Percentiles rank a stretch among this genome's conserved stretches.
Evolutionary conservation across 2,797 vertebrate species (phyloP).

Genomic region (Rhinichthys osculus): DNA sequence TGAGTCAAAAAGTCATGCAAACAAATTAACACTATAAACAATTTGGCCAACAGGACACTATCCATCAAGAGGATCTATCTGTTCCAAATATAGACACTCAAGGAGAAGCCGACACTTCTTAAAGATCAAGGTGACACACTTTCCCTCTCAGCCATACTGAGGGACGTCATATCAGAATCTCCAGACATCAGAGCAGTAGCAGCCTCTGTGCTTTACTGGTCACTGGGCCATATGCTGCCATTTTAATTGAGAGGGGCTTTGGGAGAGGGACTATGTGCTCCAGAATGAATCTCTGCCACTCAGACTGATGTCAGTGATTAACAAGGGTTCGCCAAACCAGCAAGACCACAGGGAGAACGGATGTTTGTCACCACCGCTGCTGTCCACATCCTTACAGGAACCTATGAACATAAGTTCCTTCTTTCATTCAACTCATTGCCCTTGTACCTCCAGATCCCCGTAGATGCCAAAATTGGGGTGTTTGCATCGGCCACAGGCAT

Average conservation of each 20-base stretch:
- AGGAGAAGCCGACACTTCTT: slow-evolving; percentile 53
- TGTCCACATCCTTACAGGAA: slow-evolving; percentile 25
- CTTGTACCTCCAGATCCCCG: background rate
- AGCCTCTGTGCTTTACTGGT: slow-evolving; percentile 73
- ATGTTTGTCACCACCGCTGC: slow-evolving; percentile 44
- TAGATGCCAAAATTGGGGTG: slow-evolving; percentile 51
- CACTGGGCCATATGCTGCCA: slow-evolving; percentile 78
- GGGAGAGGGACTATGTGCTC: slow-evolving; percentile 75
- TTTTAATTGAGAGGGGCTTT: slow-evolving; percentile 84
- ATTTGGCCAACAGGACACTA: slow-evolving; percentile 24
- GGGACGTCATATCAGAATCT: slow-evolving; percentile 58
- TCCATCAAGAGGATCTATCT: slow-evolving; percentile 18
- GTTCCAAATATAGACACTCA: slow-evolving; percentile 61
- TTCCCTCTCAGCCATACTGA: slow-evolving; percentile 65
- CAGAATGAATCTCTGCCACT: slow-evolving; percentile 78
- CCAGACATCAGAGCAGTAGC: slow-evolving; percentile 55
- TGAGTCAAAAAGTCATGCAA: slow-evolving; percentile 33
- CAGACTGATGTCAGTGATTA: slow-evolving; percentile 66
- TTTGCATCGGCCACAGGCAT: slow-evolving; percentile 53
- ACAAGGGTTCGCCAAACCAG: slow-evolving; percentile 57
- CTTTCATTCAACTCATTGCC: slow-evolving; percentile 26
- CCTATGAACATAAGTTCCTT: slow-evolving; percentile 39
- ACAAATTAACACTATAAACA: slow-evolving; percentile 28
- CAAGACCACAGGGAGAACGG: slow-evolving; percentile 46
- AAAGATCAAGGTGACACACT: slow-evolving; percentile 77